Percentiles rank a stretch among this genome's conserved stretches.
These are phyloP conservation scores for Mimachlamys varia DNA, from an alignment of 2,888 invertebrate species.

Conservation along the genomic window DNA sequence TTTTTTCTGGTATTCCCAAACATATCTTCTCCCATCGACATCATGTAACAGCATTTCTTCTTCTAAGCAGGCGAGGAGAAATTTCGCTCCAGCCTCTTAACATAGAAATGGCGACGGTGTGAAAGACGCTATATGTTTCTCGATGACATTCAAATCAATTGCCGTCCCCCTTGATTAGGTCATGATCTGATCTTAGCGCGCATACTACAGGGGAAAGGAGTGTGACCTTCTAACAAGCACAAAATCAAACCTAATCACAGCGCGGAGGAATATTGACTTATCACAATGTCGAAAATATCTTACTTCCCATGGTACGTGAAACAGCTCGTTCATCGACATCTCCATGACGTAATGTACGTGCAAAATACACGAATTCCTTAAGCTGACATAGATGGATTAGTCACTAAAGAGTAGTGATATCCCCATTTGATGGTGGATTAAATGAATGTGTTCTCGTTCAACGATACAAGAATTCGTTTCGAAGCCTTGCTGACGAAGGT, in stretches of 20 bases:
- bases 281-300: not conserved
- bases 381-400: not conserved
- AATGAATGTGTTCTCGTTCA: not conserved
- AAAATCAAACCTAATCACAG: not conserved
- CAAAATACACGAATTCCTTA: not conserved
- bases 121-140: not conserved
- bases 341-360: not conserved
- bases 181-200: not conserved
- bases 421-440: not conserved
- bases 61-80: not conserved
- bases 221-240: not conserved
- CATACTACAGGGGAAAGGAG: not conserved
- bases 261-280: conserved; percentile 18
- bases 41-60: not conserved
- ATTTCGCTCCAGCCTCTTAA: not conserved
- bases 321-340: not conserved
- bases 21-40: not conserved
- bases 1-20: not conserved
- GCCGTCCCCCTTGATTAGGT: not conserved
- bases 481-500: not conserved
- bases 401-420: not conserved
- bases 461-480: not conserved
- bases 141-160: not conserved
- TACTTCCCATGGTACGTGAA: not conserved
- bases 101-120: not conserved